Conservation (phyloP, 1,140 invertebrate genomes). For the Diorhabda carinulata region DNA sequence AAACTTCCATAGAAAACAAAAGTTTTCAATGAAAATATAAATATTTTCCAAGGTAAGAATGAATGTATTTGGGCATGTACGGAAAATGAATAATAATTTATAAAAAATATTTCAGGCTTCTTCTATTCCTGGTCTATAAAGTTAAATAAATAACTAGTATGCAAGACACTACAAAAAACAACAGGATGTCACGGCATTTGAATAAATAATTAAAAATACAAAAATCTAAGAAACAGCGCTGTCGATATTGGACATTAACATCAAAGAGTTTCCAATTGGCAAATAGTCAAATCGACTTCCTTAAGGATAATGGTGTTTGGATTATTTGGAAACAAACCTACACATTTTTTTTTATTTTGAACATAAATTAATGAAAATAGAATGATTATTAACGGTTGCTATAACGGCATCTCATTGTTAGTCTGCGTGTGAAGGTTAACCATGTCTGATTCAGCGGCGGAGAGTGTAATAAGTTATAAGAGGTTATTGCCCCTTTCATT, state of each 20-base stretch:
- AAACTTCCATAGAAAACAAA: too few relatives aligned
- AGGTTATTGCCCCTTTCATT: too few relatives aligned
- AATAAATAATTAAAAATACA: conserved; percentile 3
- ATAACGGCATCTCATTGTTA: not conserved
- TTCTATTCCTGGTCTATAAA: not conserved
- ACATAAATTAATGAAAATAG: not conserved
- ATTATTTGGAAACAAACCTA: not conserved
- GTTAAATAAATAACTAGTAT: not conserved
- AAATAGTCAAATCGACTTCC: not conserved
- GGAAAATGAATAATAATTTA: too few relatives aligned
- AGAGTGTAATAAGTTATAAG: not conserved
- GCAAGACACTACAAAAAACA: conserved; percentile 1
- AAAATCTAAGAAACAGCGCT: not conserved
- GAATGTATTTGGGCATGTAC: too few relatives aligned
- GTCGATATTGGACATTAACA: not conserved
- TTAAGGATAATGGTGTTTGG: not conserved
- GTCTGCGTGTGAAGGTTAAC: not conserved
- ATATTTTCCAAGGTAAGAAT: too few relatives aligned
- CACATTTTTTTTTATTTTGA: conserved; percentile 1
- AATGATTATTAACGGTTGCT: conserved; percentile 1
- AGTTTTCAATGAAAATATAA: too few relatives aligned
- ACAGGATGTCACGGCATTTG: not conserved
- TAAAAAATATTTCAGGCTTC: too few relatives aligned
- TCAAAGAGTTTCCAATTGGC: not conserved
- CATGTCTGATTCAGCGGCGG: not conserved